Percentiles rank a stretch among this genome's conserved stretches.
phyloP scores from a whole-genome alignment of 2,888 invertebrate genomes.

The Brassicogethes aeneus region DNA sequence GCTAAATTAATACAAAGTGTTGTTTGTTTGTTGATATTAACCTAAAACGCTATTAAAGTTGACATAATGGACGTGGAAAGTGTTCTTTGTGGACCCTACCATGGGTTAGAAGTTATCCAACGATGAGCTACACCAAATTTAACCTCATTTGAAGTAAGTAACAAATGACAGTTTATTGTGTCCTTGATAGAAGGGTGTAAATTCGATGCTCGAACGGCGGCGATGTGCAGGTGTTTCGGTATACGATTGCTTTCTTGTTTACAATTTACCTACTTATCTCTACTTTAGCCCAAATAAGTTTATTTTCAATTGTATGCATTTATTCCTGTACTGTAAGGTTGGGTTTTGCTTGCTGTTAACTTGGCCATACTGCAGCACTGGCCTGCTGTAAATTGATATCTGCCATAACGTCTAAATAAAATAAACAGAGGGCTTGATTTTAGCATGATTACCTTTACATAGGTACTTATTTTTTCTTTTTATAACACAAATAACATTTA shows the following conservation, averaged over 20 bases:
- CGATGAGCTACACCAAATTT: slow-evolving; percentile 24
- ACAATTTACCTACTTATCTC: neutral
- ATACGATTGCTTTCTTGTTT: neutral
- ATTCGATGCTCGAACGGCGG: slow-evolving; percentile 2
- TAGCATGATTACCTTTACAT: neutral
- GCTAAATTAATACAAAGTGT: slow-evolving; percentile 30
- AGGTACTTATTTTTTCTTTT: too few species aligned
- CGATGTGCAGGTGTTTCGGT: slow-evolving; percentile 2
- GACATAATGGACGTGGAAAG: slow-evolving; percentile 23
- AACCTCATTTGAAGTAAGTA: slow-evolving; percentile 34
- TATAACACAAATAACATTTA: too few species aligned
- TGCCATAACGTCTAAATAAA: neutral
- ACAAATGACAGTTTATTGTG: slow-evolving; percentile 28
- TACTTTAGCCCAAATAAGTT: too few species aligned
- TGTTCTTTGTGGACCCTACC: slow-evolving; percentile 16
- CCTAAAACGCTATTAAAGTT: slow-evolving; percentile 31
- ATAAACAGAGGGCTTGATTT: neutral
- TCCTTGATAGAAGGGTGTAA: slow-evolving; percentile 32
- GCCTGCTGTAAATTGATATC: slow-evolving; percentile 1
- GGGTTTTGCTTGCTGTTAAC: slow-evolving; percentile 1
- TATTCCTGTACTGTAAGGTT: neutral
- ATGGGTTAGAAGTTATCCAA: slow-evolving; percentile 15
- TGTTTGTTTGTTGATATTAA: slow-evolving; percentile 38
- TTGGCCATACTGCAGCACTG: slow-evolving; percentile 1
- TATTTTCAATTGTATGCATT: neutral